A percentile compares a stretch with the other conserved stretches of the same genome.
Conservation (phyloP, 2,113 vertebrate genomes). For the Sylvia atricapilla region DNA sequence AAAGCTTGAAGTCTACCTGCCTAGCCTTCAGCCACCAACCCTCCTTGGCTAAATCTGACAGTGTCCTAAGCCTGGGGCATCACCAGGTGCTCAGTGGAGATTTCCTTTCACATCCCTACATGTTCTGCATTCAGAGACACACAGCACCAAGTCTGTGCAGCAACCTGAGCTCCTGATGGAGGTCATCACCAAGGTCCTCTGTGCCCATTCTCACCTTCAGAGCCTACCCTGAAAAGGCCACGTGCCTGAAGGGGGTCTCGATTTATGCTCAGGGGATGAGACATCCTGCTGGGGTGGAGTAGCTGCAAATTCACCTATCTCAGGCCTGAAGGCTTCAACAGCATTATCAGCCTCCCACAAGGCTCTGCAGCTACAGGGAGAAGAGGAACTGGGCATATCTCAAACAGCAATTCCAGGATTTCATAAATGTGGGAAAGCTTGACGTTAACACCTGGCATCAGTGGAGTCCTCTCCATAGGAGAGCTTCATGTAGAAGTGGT, state of each 20-base stretch:
- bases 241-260: rapidly evolving
- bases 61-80: neutral
- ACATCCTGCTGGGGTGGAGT: neutral
- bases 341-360: neutral
- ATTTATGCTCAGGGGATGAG: neutral
- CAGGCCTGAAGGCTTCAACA: neutral
- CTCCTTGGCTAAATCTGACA: neutral
- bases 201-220: neutral
- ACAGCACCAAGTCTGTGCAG: neutral
- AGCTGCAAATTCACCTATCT: neutral
- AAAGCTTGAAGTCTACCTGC: neutral
- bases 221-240: neutral
- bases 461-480: neutral
- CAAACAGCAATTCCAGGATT: neutral
- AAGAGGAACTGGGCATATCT: neutral
- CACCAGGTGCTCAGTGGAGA: neutral
- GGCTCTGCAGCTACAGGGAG: neutral
- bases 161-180: neutral
- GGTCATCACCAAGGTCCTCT: neutral
- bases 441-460: neutral
- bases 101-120: neutral
- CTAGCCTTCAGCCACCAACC: neutral
- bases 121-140: neutral
- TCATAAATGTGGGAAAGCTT: neutral
- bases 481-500: neutral